Evolutionary conservation across 2,113 vertebrate genomes (phyloP), one percentile per base, ranked within the genome.

Genomic region (Orycteropus afer): DNA sequence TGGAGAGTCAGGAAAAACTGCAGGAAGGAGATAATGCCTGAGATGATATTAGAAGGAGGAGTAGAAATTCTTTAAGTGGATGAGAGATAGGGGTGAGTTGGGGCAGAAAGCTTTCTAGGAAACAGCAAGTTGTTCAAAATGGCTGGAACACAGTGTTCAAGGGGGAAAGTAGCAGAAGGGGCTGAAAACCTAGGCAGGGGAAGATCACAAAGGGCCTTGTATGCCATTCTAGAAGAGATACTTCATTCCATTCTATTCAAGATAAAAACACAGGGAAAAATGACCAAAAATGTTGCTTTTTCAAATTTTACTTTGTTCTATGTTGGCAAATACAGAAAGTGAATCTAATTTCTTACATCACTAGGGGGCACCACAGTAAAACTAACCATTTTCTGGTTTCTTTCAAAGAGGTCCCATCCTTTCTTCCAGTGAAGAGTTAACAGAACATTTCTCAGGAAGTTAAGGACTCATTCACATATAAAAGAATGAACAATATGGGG

Each of bases 361-460:
- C 95, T 95, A 97, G 97, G 74, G 93, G 97, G 97, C 96, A 55
- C 94, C 65, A 71, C n/a, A 84, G 89, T 84, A 83, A 95, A 96
- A 94, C 25, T 14, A 90, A 97, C 53, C 67, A 18, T 81, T 40
- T 15, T 65, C 22, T 2, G 8, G 2, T 1, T 29, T 45, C 32
- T 82, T 34, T 42, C 32, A 20, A 45, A 82, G 53, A 49, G 40
- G 23, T n/a, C 7, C 0, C 3, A 9, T 27, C 42, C 13, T 37
- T 25, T 61, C 74, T 69, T 9, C 63, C 9, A 57, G 23, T 22
- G 55, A 73, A 11, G 18, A 32, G 11, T n/a, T 25, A 40, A 53
- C 15, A 49, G 76, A 77, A 86, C 5, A 67, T 57, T 95, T 74
- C 61, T 85, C 1, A 13, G 81, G 65, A 63, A 93, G 76, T 45